Conservation (phyloP, 2,113 vertebrate species). For the Scolopax mira region DNA sequence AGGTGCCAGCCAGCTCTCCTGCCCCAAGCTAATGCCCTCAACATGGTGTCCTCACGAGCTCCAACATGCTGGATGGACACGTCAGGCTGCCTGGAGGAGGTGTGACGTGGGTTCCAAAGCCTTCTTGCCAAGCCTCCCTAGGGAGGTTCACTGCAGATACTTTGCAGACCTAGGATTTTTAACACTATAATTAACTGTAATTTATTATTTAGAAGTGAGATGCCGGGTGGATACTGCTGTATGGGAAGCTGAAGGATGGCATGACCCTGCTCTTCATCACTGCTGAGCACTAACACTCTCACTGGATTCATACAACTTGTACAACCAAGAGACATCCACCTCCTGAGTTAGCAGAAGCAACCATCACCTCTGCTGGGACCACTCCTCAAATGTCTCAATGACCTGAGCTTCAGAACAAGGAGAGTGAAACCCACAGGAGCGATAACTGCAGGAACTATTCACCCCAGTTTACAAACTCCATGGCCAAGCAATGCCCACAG, state of each 20-base stretch:
- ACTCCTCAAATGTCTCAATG: neutral
- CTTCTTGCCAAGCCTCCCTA: neutral
- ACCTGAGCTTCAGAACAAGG: neutral
- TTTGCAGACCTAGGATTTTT: neutral
- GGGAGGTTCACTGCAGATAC: neutral
- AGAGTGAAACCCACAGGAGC: neutral
- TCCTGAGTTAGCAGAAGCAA: neutral
- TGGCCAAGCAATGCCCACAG: neutral
- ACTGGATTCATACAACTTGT: neutral
- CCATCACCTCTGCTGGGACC: neutral
- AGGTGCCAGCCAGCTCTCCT: neutral
- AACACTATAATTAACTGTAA: neutral
- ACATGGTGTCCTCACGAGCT: neutral
- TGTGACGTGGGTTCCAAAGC: neutral
- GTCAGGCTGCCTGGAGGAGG: neutral
- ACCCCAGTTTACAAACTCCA: neutral
- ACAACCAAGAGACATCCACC: neutral
- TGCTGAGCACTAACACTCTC: neutral
- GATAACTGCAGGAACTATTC: neutral
- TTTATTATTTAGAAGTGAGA: neutral
- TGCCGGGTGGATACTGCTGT: accelerated
- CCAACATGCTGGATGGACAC: accelerated
- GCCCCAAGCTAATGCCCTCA: neutral
- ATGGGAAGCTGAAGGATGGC: neutral
- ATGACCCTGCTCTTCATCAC: neutral